These are phyloP conservation scores for Bombyx mandarina DNA, from an alignment of 1,140 invertebrate genomes.

Conservation along the genomic window DNA sequence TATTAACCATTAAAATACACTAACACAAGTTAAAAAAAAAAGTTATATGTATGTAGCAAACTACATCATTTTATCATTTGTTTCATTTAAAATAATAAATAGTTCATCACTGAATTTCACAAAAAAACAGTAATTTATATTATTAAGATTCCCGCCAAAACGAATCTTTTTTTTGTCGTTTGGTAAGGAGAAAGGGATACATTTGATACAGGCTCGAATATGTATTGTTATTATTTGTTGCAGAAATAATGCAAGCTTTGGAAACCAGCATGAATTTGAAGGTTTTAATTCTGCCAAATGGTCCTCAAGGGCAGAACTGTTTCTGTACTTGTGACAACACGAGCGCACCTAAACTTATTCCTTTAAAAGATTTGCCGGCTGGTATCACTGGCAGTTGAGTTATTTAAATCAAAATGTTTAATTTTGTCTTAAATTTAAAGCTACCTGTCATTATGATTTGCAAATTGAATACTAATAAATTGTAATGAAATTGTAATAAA, in stretches of 20 bases:
- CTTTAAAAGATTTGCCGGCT: constrained; percentile 3
- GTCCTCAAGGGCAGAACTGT: constrained; percentile 19
- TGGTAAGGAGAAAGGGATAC: too few species aligned
- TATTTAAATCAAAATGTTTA: background rate
- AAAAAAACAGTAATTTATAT: too few species aligned
- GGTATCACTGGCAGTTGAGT: background rate
- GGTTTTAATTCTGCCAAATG: constrained; percentile 19
- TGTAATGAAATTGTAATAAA: background rate
- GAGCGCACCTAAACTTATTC: constrained; percentile 7
- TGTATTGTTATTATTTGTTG: constrained; percentile 3
- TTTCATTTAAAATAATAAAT: too few species aligned
- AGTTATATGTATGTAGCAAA: too few species aligned
- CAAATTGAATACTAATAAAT: background rate
- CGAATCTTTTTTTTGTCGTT: too few species aligned
- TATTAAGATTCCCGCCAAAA: too few species aligned
- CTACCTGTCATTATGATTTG: background rate
- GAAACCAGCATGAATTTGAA: constrained; percentile 21
- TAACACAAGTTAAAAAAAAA: too few species aligned
- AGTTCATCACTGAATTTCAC: too few species aligned
- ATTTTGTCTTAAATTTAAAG: background rate
- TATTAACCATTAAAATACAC: too few species aligned
- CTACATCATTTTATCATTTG: too few species aligned
- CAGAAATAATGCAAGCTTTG: constrained; percentile 23
- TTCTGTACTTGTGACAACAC: constrained; percentile 20
- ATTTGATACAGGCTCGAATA: too few species aligned